These are phyloP conservation scores for Urocitellus parryii DNA, from an alignment of 2,113 vertebrate species.

Conservation along the genomic window DNA sequence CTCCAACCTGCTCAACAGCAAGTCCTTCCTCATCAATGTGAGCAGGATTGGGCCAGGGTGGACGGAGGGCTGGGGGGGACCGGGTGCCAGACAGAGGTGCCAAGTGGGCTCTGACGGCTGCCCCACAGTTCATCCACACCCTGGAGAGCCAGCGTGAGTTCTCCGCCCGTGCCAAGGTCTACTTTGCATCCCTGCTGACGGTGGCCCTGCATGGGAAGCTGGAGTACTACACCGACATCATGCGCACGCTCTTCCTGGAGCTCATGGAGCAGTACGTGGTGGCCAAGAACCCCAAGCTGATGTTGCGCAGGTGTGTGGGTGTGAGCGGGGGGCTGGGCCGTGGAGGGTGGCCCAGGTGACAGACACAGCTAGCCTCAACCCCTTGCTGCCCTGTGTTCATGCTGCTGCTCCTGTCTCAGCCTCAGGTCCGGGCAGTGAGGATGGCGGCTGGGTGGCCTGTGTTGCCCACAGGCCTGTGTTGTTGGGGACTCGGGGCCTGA, in stretches of 20 bases:
- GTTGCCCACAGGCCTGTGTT: too few relatives aligned
- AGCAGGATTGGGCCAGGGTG: neutral
- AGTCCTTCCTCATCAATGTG: conserved; percentile 97
- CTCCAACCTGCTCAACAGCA: conserved; percentile 98
- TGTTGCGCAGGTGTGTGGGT: conserved; percentile 94
- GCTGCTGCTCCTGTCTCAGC: neutral
- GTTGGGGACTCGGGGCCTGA: neutral
- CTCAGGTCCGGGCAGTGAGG: neutral
- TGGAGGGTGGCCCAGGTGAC: neutral
- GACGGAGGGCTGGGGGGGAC: fast-evolving
- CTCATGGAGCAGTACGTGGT: conserved; percentile 98
- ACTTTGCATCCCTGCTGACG: conserved; percentile 96
- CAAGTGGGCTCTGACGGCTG: fast-evolving
- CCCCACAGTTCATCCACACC: conserved; percentile 94
- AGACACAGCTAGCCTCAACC: too few relatives aligned
- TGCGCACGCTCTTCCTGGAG: conserved; percentile 96
- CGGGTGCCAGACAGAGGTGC: neutral
- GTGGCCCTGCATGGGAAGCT: conserved; percentile 97
- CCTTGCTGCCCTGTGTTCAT: neutral
- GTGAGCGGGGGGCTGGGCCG: fast-evolving
- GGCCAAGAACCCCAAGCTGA: conserved; percentile 98
- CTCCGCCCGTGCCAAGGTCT: conserved; percentile 94
- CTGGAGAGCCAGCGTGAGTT: conserved; percentile 96
- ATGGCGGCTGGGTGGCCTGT: fast-evolving
- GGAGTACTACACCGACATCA: conserved; percentile 98